Base-by-base conservation (phyloP, 2,888 invertebrate genomes). In the Mesorhabditis spiculigera region DNA sequence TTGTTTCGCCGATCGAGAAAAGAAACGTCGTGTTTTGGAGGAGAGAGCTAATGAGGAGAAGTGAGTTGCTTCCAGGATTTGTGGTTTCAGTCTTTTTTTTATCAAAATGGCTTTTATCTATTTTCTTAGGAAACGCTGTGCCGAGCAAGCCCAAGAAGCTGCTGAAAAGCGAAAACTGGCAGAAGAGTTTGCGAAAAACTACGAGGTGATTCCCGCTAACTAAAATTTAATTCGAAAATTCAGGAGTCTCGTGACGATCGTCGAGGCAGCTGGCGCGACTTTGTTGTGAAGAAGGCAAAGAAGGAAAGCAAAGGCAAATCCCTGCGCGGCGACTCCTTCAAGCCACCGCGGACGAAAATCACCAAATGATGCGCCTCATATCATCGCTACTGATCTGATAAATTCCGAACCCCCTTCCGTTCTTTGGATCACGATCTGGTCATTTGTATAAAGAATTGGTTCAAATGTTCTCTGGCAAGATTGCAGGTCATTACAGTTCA, bases 161-260 rank as follows among this genome's bases (percentile, higher is more conserved):
- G 95, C 94, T 85, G 95, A 95, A 83, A 92, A 92, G 82, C 90
- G 91, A 72, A 92, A 93, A 73, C 88, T 92, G 66, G 94, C 96
- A 85, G 93, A 93, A 81, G 96, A 97, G 87, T 98, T 95, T 94
- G 93, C 95, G 78, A 94, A 95, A 86, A 98, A 97, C 88, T 98
- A 95, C 88, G 98, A 98, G 90, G 93, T 92, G 86, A 70, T n/a
- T 28, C 13, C 43, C n/a, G 6, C 5, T 67, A 50, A 41, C 44
- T 65, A 10, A 41, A 43, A 13, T 16, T 43, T 2, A 43, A 65
- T 10, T 65, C 6, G 6, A 16, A 41, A 16, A 10, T 58, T 68
- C 67, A 78, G 77, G 82, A 82, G 68, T 78, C 85, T 10, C 76
- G 85, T n/a, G 85, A 85, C 68, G 85, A 83, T 41, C 77, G 85